Evolutionary conservation across 2,888 invertebrate genomes (phyloP), one percentile per base, ranked within the genome.

Genomic region (Galerucella nymphaeae): DNA sequence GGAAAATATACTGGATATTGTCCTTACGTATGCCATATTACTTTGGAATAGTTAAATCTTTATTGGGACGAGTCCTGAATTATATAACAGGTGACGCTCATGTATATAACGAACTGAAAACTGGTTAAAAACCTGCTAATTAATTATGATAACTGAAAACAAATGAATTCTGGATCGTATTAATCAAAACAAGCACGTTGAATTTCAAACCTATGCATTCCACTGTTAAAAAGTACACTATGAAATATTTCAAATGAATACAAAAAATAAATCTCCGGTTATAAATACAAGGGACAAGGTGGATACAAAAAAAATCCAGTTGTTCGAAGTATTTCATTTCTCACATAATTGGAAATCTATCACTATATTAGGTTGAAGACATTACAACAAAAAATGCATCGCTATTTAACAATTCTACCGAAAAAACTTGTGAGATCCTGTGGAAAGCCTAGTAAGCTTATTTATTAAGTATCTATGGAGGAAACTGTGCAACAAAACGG

Each of bases 111-210:
- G 81, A 80, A 76, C 76, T 76, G 78, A 79, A 77, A 78, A 77
- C 76, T 72, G 72, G 72, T 78, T 78, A 83, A 84, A 83, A 84
- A 82, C 77, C 72, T 73, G 73, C 82, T 84, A 84, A 84, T 85
- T 85, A 85, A 84, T 84, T 85, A 85, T 85, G 85, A 84, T 85
- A 85, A 85, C 81, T 81, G 82, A 83, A 84, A 84, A 82, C 84
- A 84, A 84, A 85, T 84, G 83, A 83, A 85, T 84, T 82, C 84
- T 81, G 73, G 73, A 77, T 76, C 78, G 83, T 80, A 85, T 85
- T 84, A 84, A 84, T 85, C 84, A 84, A 85, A 84, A 83, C 82
- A 80, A 80, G 82, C 83, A 84, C 84, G 84, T 82, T 82, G 77
- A 58, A 74, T 74, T 65, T 78, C 75, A 77, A 77, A 78, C 70